These are phyloP conservation scores for Cetoscarus ocellatus DNA, from an alignment of 2,797 vertebrate species.

Conservation along the genomic window DNA sequence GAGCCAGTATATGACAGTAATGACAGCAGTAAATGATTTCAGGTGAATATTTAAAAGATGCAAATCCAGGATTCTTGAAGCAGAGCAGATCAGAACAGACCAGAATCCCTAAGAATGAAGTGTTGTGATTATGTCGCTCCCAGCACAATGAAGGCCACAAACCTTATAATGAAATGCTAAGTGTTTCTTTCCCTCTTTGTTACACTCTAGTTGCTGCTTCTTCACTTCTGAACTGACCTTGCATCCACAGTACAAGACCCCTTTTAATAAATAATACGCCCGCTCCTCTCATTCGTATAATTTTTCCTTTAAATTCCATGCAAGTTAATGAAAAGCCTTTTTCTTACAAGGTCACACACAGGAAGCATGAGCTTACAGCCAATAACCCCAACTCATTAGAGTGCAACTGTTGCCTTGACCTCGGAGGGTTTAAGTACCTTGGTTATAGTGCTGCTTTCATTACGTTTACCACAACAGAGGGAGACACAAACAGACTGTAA, in stretches of 20 bases:
- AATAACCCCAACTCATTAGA: conserved; percentile 8
- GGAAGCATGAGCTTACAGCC: conserved; percentile 33
- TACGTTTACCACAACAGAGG: not conserved
- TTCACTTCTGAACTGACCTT: not conserved
- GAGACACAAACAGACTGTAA: conserved; percentile 5
- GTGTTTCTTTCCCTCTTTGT: not conserved
- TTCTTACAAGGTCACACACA: conserved; percentile 21
- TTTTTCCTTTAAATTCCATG: conserved; percentile 33
- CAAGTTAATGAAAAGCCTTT: conserved; percentile 28
- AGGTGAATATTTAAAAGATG: too few relatives aligned
- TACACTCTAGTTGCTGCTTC: conserved; percentile 9
- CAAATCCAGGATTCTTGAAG: too few relatives aligned
- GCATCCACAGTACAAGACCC: conserved; percentile 12
- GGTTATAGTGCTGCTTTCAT: conserved; percentile 1
- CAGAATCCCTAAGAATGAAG: too few relatives aligned
- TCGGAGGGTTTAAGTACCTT: conserved; percentile 9
- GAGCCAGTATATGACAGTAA: too few relatives aligned
- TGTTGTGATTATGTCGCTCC: too few relatives aligned
- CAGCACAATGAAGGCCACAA: too few relatives aligned
- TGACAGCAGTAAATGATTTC: too few relatives aligned
- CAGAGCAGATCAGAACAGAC: too few relatives aligned
- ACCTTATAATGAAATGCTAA: too few relatives aligned
- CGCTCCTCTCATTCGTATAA: not conserved
- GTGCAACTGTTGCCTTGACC: conserved; percentile 14
- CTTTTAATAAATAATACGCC: conserved; percentile 10